Base-by-base conservation (phyloP, 2,888 invertebrate species). In the Ganaspis brasiliensis region DNA sequence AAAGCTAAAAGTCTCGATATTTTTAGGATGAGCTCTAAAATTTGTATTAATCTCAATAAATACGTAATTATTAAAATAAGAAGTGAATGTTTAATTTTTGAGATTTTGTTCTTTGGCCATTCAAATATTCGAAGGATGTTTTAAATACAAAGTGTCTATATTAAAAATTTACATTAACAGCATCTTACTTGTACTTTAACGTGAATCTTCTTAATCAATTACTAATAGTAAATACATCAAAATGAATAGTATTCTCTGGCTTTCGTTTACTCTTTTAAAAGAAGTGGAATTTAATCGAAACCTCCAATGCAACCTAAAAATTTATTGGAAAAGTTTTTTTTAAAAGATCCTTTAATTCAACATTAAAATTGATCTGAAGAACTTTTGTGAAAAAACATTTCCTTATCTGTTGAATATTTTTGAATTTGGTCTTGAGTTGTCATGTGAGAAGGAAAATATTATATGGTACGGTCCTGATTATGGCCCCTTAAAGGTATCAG, bases 211-310 rank as follows among this genome's bases (percentile, higher is more conserved):
- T 14, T 14, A 24, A 26, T 26, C 10, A 56, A 1, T 24, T 56
- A 6, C 12, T 56, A 56, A 56, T 12, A 24, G 56, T 9, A 56
- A 3, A 56, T 24, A 14, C 21, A 56, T 56, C 3, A 24, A 26
- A 56, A 56, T 24, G 14, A 56, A 56, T 56, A 10, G 24, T 24
- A 24, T 56, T 26, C 56, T 56, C 56, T 10, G 21, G 21, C 24
- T 56, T 56, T 24, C 12, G 56, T 52, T 52, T 52, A 16, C 52
- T 52, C 52, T 16, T 52, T 52, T 52, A 19, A 52, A 52, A 52
- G 16, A 52, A 19, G 16, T 19, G 52, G 49, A 49, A 16, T 49
- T 49, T 52, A 52, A 16, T 19, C 19, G 52, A 4, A 31, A 6
- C 31, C 52, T 52, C 16, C 19, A 19, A 19, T 52, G 16, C 52